Conservation (phyloP, 1,140 invertebrate species). For the Chionoecetes opilio region DNA sequence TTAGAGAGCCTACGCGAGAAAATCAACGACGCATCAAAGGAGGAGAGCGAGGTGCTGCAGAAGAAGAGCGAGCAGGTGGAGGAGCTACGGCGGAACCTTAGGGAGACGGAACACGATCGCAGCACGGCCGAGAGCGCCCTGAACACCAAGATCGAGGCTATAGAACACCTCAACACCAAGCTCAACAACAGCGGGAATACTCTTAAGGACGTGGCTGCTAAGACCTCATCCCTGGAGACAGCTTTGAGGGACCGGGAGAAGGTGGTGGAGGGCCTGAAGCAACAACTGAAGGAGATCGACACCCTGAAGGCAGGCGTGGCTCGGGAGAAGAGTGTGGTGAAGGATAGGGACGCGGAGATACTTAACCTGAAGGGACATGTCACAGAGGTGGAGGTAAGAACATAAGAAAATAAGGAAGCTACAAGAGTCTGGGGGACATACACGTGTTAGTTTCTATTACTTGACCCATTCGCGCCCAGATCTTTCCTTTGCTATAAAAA, state of each 20-base stretch:
- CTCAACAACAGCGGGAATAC: slow-evolving; percentile 61
- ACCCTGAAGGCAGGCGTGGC: slow-evolving; percentile 45
- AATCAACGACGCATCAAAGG: slow-evolving; percentile 73
- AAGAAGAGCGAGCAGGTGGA: slow-evolving; percentile 79
- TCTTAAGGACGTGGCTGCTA: slow-evolving; percentile 53
- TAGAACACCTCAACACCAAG: slow-evolving; percentile 72
- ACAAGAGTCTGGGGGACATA: no score
- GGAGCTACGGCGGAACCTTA: slow-evolving; percentile 68
- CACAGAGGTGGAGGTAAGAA: slow-evolving; percentile 57
- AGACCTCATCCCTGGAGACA: slow-evolving; percentile 43
- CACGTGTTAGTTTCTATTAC: no score
- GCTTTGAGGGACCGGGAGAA: slow-evolving; percentile 67
- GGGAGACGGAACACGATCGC: slow-evolving; percentile 63
- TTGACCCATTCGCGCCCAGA: no score
- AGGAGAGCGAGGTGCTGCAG: slow-evolving; percentile 77
- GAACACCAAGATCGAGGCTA: slow-evolving; percentile 47
- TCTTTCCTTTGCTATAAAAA: no score
- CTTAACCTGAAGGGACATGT: slow-evolving; percentile 59
- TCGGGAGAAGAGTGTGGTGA: slow-evolving; percentile 54
- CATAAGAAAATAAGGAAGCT: no score
- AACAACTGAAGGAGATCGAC: slow-evolving; percentile 59
- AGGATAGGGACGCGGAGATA: slow-evolving; percentile 61
- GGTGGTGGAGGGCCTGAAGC: slow-evolving; percentile 42
- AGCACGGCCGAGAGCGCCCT: slow-evolving; percentile 68
- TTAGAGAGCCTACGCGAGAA: slow-evolving; percentile 69